These are phyloP conservation scores for Harlomillsia oculata DNA, from an alignment of 1,140 invertebrate genomes.

Conservation along the genomic window DNA sequence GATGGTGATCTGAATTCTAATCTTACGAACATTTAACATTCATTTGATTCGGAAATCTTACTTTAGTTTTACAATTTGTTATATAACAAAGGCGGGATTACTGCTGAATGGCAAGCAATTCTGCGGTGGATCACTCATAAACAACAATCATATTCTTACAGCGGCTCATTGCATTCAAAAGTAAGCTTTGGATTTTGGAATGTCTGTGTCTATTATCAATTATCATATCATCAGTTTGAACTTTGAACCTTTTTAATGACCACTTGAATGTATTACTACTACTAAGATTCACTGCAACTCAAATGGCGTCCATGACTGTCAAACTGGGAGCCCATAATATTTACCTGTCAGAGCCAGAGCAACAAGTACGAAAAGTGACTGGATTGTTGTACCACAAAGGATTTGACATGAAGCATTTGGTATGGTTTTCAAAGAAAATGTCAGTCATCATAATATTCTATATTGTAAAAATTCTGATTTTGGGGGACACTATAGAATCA, in stretches of 20 bases:
- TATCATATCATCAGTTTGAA: neutral
- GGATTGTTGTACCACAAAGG: slow-evolving; percentile 22
- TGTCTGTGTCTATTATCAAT: neutral
- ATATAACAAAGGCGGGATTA: slow-evolving; percentile 15
- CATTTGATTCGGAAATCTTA: neutral
- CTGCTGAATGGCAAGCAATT: slow-evolving; percentile 23
- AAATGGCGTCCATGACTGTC: slow-evolving; percentile 1
- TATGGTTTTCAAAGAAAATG: neutral
- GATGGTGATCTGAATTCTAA: slow-evolving; percentile 7
- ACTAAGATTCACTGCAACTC: neutral
- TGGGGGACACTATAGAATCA: slow-evolving; percentile 52
- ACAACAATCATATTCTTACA: slow-evolving; percentile 17
- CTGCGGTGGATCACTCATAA: slow-evolving; percentile 27
- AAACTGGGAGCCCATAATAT: slow-evolving; percentile 16
- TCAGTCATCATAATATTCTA: neutral
- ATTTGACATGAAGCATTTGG: slow-evolving; percentile 23
- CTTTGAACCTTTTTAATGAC: neutral
- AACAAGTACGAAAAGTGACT: neutral
- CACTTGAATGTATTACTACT: neutral
- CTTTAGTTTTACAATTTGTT: neutral
- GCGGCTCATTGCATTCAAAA: slow-evolving; percentile 14
- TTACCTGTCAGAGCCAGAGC: neutral
- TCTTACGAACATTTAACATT: neutral
- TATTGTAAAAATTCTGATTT: neutral
- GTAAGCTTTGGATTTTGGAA: slow-evolving; percentile 1